Evolutionary conservation across 2,888 invertebrate genomes (phyloP), one percentile per base, ranked within the genome.

Genomic region (Synergus gifuensis): DNA sequence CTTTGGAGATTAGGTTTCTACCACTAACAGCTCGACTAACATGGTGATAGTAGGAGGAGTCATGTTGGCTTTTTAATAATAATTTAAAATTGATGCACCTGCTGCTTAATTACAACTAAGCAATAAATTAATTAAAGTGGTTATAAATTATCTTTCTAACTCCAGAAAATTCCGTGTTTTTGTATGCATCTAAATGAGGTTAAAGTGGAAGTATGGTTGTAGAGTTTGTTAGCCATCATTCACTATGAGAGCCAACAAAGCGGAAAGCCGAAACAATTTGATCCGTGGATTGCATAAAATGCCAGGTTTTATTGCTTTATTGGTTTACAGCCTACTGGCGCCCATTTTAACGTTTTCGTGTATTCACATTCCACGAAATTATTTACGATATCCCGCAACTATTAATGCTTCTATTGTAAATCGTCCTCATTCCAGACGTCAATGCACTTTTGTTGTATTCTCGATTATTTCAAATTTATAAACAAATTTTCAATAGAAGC

Each of bases 291-390:
- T 81, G 67, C 77, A 80, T 80, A 82, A 84, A 84, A 80, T 81
- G 81, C 78, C 78, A 64, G 76, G 79, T 83, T 84, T 82, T 84
- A 84, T 84, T 78, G 82, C 81, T 84, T 84, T 84, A 84, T 83
- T 83, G 82, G 79, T 83, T 84, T 84, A 84, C 78, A 82, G 78
- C 81, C 69, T 73, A 73, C 69, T 49, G 69, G 69, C 49, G n/a
- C 69, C 69, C 49, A 54, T 49, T 73, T 73, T 73, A 73, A 49
- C 28, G 9, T 73, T 73, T 49, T 73, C 36, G 69, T 73, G 69
- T 73, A 49, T 73, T 28, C 36, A 73, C 49, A 73, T 73, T 73
- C 69, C 69, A 54, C 28, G 69, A 73, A 73, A 73, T 73, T 73
- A 73, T 73, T 73, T 73, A 73, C 54, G 69, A 73, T 73, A 36